Conservation (phyloP, 2,113 vertebrate genomes). For the Chaetorhynchus papuensis region DNA sequence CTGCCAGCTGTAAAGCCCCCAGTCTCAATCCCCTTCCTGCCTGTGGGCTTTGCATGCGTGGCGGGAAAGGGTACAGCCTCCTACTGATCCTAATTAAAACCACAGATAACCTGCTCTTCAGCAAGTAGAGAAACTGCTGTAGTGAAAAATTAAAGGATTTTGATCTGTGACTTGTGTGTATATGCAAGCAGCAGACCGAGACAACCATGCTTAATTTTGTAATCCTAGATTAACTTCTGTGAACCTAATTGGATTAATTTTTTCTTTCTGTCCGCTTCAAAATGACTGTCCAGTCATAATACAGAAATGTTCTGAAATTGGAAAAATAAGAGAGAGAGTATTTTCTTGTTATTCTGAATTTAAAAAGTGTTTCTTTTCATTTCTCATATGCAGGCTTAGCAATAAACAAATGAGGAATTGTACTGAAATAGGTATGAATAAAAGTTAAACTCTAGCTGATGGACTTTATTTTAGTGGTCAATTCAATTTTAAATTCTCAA, state of each 20-base stretch:
- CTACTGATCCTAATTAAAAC: not conserved
- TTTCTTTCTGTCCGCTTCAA: not conserved
- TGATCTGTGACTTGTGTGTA: not conserved
- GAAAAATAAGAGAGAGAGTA: not conserved
- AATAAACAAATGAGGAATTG: not conserved
- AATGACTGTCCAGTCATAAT: not conserved
- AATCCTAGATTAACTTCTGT: not conserved
- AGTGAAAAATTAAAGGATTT: constrained; percentile 17
- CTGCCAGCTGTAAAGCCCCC: fast-evolving
- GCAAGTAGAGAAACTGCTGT: not conserved
- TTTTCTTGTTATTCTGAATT: not conserved
- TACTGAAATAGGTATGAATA: not conserved
- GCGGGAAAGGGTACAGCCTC: not conserved
- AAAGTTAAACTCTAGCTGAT: not conserved
- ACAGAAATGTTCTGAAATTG: not conserved
- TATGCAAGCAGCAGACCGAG: not conserved
- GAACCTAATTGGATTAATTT: not conserved
- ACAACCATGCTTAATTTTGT: not conserved
- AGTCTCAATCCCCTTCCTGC: not conserved
- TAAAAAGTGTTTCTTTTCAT: not conserved
- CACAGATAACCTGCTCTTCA: not conserved
- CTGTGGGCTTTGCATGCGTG: not conserved
- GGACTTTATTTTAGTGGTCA: not conserved
- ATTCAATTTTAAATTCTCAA: not conserved
- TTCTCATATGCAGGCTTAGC: not conserved